Evolutionary conservation across 2,113 vertebrate species (phyloP).

Genomic region (Macaca mulatta): DNA sequence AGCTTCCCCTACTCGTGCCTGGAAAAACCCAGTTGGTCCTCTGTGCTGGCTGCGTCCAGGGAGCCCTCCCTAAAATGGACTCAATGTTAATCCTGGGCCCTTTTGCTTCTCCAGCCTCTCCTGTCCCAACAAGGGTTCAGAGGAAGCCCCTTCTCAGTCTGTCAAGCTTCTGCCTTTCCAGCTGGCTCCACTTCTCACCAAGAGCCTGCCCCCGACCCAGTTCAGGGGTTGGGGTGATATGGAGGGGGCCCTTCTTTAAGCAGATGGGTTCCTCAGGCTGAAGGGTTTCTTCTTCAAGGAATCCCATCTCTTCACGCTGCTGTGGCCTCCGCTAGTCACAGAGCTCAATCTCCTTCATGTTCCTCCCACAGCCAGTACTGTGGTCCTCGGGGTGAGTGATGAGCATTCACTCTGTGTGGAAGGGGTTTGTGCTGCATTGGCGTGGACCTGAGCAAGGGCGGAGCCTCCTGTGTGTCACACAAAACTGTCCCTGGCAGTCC

Average conservation of each 20-base stretch:
- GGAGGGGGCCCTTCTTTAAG: background rate
- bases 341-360: fast-evolving
- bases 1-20: background rate
- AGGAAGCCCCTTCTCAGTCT: background rate
- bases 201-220: background rate
- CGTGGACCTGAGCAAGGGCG: background rate
- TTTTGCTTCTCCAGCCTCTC: background rate
- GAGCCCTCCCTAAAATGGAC: background rate
- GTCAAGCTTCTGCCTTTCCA: no score
- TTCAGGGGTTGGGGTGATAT: fast-evolving
- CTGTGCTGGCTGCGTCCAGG: background rate
- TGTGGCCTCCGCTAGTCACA: background rate
- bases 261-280: background rate
- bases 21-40: background rate
- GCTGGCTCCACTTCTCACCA: background rate
- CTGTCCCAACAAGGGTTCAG: background rate
- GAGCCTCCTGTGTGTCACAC: background rate
- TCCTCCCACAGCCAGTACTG: fast-evolving
- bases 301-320: background rate
- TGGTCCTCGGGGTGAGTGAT: fast-evolving
- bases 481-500: no score
- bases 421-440: no score
- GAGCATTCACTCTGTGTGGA: no score
- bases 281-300: background rate
- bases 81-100: background rate